A percentile compares a stretch with the other conserved stretches of the same genome.
Conservation (phyloP, 2,113 vertebrate genomes). For the Sciurus niger region DNA sequence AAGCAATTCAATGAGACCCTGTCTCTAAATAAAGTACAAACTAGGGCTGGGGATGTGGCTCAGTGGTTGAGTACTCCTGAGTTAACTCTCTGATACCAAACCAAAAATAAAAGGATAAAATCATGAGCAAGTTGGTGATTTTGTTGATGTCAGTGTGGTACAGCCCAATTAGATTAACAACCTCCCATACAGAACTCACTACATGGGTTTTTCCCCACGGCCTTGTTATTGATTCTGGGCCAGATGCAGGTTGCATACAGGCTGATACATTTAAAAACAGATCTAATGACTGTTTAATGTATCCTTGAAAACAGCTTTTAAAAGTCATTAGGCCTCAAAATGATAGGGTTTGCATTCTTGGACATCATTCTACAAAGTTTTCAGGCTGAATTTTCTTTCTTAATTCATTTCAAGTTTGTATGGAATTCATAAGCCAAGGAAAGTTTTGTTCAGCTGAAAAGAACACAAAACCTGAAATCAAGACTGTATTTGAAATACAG, state of each 20-base stretch:
- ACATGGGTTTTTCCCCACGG: background rate
- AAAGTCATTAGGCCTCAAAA: slow-evolving; percentile 70
- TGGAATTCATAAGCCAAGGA: background rate
- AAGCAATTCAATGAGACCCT: no score
- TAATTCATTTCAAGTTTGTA: slow-evolving; percentile 50
- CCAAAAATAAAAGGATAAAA: background rate
- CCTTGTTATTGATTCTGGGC: slow-evolving; percentile 66
- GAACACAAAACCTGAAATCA: background rate
- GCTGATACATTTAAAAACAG: slow-evolving; percentile 69
- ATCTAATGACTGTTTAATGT: slow-evolving; percentile 74
- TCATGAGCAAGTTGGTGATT: background rate
- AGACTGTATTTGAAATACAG: background rate
- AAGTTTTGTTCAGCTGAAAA: slow-evolving; percentile 44
- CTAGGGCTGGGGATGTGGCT: no score
- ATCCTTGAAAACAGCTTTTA: slow-evolving; percentile 75
- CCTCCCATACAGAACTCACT: background rate
- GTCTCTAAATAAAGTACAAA: no score
- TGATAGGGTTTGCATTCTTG: slow-evolving; percentile 37
- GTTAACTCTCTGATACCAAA: no score
- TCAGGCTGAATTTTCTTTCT: slow-evolving; percentile 58
- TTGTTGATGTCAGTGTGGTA: background rate
- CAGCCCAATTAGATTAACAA: slow-evolving; percentile 25
- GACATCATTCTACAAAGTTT: slow-evolving; percentile 59
- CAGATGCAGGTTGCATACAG: slow-evolving; percentile 46
- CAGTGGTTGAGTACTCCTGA: no score